phyloP scores from a whole-genome alignment of 2,113 vertebrate genomes.

The Ceyx cyanopectus region DNA sequence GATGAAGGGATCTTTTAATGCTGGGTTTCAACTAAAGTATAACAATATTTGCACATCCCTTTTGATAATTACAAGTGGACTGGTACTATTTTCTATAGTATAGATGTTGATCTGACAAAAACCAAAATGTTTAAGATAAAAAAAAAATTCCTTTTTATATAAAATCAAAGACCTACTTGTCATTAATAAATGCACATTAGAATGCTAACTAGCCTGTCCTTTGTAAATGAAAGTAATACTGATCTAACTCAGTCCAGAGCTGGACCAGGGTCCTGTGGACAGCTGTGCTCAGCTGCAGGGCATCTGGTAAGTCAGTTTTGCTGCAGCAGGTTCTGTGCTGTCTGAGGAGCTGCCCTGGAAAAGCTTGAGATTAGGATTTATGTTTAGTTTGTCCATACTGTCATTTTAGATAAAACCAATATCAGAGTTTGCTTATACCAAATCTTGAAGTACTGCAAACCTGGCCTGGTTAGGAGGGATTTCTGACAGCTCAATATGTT shows the following conservation, averaged over 20 bases:
- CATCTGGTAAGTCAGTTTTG: neutral
- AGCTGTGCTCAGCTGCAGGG: neutral
- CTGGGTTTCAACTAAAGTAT: constrained; percentile 25
- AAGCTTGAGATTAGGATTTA: neutral
- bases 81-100: constrained; percentile 49
- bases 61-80: constrained; percentile 60
- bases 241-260: neutral
- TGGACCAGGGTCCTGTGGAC: neutral
- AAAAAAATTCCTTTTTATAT: constrained; percentile 30
- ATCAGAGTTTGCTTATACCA: constrained; percentile 60
- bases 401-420: neutral
- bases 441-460: constrained; percentile 35
- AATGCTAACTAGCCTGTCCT: constrained; percentile 62
- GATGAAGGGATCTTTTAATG: neutral
- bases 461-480: neutral
- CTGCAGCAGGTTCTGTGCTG: neutral
- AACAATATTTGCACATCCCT: constrained; percentile 64
- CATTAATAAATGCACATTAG: constrained; percentile 63
- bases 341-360: neutral
- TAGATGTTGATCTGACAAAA: constrained; percentile 35
- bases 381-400: neutral
- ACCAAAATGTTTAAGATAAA: constrained; percentile 53
- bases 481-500: neutral
- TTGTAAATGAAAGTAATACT: constrained; percentile 45
- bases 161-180: constrained; percentile 43